A percentile compares a stretch with the other conserved stretches of the same genome.
phyloP scores from a whole-genome alignment of 2,113 vertebrate genomes.

The Gobius niger region DNA sequence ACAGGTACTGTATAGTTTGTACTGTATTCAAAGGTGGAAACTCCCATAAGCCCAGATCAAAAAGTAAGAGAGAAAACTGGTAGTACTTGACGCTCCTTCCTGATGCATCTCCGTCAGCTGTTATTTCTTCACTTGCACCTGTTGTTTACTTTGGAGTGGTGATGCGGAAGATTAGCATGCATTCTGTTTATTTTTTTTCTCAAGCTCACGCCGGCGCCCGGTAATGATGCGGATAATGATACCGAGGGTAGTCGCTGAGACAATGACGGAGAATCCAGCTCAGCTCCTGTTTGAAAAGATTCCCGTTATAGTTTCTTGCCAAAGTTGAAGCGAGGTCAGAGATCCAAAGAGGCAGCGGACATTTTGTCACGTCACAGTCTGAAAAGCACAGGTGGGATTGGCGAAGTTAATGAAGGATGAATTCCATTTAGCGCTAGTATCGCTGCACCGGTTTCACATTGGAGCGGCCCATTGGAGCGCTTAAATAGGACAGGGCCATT shows the following conservation, averaged over 20 bases:
- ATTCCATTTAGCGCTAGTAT: slow-evolving; percentile 11
- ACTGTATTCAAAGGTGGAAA: too few species aligned
- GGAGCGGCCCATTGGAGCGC: slow-evolving; percentile 4
- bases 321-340: slow-evolving; percentile 7
- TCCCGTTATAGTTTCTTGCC: neutral
- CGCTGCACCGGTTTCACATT: slow-evolving; percentile 4
- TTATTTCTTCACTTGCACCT: slow-evolving; percentile 47
- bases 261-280: slow-evolving; percentile 27
- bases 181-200: slow-evolving; percentile 17
- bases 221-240: slow-evolving; percentile 32
- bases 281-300: slow-evolving; percentile 1
- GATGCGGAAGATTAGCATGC: slow-evolving; percentile 42
- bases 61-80: slow-evolving; percentile 5
- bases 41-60: neutral
- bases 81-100: neutral
- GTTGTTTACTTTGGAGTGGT: slow-evolving; percentile 37
- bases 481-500: slow-evolving; percentile 12
- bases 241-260: slow-evolving; percentile 22
- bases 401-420: slow-evolving; percentile 12
- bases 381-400: slow-evolving; percentile 14
- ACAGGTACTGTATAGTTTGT: slow-evolving; percentile 42
- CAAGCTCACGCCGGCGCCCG: neutral
- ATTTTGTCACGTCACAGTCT: slow-evolving; percentile 13
- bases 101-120: slow-evolving; percentile 32
- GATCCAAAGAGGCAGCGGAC: neutral